phyloP scores from a whole-genome alignment of 2,113 vertebrate species.

The Plecturocebus donacophilus region DNA sequence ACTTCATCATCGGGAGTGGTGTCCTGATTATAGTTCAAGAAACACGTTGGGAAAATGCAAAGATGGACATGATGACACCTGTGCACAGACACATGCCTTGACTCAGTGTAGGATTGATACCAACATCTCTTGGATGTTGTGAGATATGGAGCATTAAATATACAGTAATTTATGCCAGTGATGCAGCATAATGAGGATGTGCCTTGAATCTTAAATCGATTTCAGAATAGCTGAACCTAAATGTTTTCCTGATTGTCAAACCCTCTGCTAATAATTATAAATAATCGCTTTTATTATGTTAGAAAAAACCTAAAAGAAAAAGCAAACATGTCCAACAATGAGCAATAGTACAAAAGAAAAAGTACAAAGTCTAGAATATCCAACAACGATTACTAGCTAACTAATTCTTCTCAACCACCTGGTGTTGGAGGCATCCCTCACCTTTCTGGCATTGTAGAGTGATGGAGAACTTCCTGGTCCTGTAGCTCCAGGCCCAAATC shows the following conservation, averaged over 20 bases:
- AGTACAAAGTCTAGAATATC: not conserved
- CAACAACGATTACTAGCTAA: not conserved
- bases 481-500: not conserved
- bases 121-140: not conserved
- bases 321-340: not conserved
- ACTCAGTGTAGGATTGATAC: not conserved
- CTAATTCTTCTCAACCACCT: not conserved
- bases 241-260: not conserved
- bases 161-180: not conserved
- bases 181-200: not conserved
- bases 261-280: not conserved
- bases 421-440: not conserved
- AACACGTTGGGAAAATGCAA: not conserved
- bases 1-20: not conserved
- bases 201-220: not conserved
- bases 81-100: not conserved
- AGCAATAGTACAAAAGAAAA: not conserved
- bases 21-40: conserved; percentile 15
- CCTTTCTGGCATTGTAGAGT: not conserved
- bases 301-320: conserved; percentile 26
- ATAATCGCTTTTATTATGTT: not conserved
- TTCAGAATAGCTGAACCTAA: not conserved
- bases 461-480: not conserved
- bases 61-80: not conserved
- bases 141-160: not conserved